Evolutionary conservation across 1,140 invertebrate genomes (phyloP).

Genomic region (Physella acuta): DNA sequence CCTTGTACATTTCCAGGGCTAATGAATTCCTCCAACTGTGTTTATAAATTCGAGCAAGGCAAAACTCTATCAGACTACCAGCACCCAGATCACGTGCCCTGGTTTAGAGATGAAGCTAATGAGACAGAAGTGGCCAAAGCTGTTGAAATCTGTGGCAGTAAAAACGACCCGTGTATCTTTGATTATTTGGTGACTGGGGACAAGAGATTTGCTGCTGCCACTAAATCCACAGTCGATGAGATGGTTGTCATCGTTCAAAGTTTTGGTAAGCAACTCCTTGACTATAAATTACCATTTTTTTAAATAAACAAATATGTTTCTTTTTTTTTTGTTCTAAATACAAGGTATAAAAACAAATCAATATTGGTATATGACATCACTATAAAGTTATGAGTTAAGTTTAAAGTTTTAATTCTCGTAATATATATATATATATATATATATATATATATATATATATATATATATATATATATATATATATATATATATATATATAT

Average conservation of each 20-base stretch:
- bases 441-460: too few relatives aligned
- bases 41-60: constrained; percentile 28
- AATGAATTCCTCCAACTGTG: constrained; percentile 20
- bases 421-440: too few relatives aligned
- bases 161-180: constrained; percentile 32
- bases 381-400: too few relatives aligned
- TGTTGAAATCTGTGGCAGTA: constrained; percentile 23
- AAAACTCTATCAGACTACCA: constrained; percentile 23
- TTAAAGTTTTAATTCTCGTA: too few relatives aligned
- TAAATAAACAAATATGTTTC: not conserved
- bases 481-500: too few relatives aligned
- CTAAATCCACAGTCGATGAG: not conserved
- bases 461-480: too few relatives aligned
- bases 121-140: constrained; percentile 9
- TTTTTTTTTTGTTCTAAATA: too few relatives aligned
- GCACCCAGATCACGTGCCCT: constrained; percentile 28
- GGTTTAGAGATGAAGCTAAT: constrained; percentile 31
- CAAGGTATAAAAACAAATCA: too few relatives aligned
- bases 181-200: constrained; percentile 34
- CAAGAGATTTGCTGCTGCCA: constrained; percentile 25
- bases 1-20: too few relatives aligned
- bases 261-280: not conserved
- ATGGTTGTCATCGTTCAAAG: not conserved
- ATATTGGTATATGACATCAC: too few relatives aligned
- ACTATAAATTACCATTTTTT: too few relatives aligned